Base-by-base conservation (phyloP, 1,140 invertebrate species). In the Plutomurus gul region DNA sequence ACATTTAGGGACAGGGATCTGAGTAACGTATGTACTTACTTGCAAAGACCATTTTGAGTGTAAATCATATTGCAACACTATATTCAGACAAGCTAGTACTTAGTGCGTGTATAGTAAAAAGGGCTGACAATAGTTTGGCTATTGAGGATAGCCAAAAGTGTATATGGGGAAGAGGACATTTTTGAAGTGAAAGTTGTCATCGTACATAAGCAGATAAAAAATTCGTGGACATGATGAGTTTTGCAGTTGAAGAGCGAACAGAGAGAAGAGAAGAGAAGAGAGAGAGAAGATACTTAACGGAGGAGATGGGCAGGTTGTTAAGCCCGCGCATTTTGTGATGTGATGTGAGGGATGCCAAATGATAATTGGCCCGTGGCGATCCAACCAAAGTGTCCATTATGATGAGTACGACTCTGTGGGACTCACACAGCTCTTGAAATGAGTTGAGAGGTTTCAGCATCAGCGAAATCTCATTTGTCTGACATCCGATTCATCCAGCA, bases 401-500 rank as follows among this genome's bases (percentile, higher is more conserved):
- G 56, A 73, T 73, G 70, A 73, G 70, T 43, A 46, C 37, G 43
- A 73, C 40, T 65, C 56, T 65, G 56, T 30, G 40, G 70, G 40
- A 73, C 36, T 40, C 37, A 22, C 70, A 46, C 70, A 40, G 37
- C 70, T 73, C 37, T 73, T 22, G 37, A 73, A 73, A 73, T 73
- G 70, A 73, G 37, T 73, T 73, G 70, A 73, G 70, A 73, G 70
- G 70, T 46, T 73, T 73, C 70, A 73, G 70, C 70, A 73, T 73
- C 70, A 73, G 70, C 70, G 70, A 73, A 73, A 73, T 73, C 70
- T 73, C 70, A 73, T 73, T 73, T 73, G 70, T 73, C 70, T 73
- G 70, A 73, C 70, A 73, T 73, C 70, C 70, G 70, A 73, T 73
- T 73, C 70, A 73, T 73, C 70, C 56, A 65, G 27, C 25, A 73